Conservation (phyloP, 2,113 vertebrate species). For the Urocolius indicus region DNA sequence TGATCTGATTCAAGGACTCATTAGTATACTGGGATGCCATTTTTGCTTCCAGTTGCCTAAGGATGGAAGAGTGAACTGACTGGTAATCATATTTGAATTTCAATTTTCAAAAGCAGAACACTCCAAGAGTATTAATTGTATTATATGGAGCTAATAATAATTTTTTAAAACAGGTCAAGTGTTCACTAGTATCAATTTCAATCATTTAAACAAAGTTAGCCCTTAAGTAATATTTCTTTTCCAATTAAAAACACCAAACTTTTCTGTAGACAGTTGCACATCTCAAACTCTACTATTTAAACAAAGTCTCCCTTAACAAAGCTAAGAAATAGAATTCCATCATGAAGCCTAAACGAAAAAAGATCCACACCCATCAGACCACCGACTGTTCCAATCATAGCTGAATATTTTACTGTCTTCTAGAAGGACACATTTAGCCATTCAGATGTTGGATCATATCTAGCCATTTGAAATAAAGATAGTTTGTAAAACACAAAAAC, state of each 20-base stretch:
- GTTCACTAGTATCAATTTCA: constrained; percentile 48
- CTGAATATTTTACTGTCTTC: neutral
- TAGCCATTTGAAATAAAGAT: neutral
- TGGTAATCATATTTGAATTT: neutral
- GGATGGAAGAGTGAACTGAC: neutral
- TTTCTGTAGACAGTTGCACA: neutral
- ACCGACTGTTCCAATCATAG: neutral
- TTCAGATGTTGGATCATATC: neutral
- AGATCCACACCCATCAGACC: neutral
- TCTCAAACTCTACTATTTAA: constrained; percentile 22
- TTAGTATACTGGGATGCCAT: neutral
- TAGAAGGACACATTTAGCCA: neutral
- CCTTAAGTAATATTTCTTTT: neutral
- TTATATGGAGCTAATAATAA: neutral
- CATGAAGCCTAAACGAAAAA: neutral
- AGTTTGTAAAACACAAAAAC: neutral
- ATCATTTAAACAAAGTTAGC: constrained; percentile 25
- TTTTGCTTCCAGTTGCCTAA: neutral
- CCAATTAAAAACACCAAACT: constrained; percentile 6
- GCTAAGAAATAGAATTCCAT: constrained; percentile 25
- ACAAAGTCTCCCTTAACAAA: neutral
- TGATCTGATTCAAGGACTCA: neutral
- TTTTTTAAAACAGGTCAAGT: constrained; percentile 7
- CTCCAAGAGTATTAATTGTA: neutral
- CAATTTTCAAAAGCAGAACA: neutral